A percentile compares a stretch with the other conserved stretches of the same genome.
Evolutionary conservation across 2,797 vertebrate species (phyloP).

Genomic region (Miichthys miiuy): DNA sequence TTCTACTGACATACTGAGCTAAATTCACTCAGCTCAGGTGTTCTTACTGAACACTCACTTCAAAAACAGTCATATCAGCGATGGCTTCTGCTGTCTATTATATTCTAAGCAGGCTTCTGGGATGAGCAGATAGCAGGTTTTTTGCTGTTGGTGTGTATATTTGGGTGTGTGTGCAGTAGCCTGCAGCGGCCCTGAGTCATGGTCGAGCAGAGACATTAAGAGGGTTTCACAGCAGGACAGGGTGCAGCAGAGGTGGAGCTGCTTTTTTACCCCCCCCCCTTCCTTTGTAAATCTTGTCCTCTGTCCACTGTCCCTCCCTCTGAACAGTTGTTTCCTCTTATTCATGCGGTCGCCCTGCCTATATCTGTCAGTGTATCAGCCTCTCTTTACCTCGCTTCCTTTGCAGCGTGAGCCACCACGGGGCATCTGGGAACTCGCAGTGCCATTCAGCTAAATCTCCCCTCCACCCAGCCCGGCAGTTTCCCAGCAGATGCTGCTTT

Average conservation of each 20-base stretch:
- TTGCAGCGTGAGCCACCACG: slow-evolving; percentile 33
- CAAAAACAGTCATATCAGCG: neutral
- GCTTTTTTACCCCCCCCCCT: neutral
- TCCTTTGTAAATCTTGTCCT: slow-evolving; percentile 11
- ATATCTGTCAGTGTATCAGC: slow-evolving; percentile 37
- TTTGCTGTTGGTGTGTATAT: neutral
- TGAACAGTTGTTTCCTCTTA: slow-evolving; percentile 17
- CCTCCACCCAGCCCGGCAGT: slow-evolving; percentile 41
- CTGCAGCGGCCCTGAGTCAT: slow-evolving; percentile 22
- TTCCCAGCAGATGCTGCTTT: slow-evolving; percentile 68
- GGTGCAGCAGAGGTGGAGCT: slow-evolving; percentile 35
- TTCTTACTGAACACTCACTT: neutral
- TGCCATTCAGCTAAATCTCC: slow-evolving; percentile 55
- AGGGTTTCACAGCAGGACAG: slow-evolving; percentile 41
- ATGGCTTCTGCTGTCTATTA: neutral
- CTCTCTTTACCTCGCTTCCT: slow-evolving; percentile 2
- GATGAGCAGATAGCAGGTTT: neutral
- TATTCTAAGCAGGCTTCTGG: neutral
- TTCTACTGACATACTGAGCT: neutral
- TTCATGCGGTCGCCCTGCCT: slow-evolving; percentile 25
- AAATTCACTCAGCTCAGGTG: too few relatives aligned
- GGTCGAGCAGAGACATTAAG: slow-evolving; percentile 23
- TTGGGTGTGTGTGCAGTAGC: neutral
- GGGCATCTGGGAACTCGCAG: slow-evolving; percentile 63
- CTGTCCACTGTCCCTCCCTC: slow-evolving; percentile 2